Evolutionary conservation across 92 coral and sea anemone species (phyloP).

Genomic region (Heliopora coerulea): DNA sequence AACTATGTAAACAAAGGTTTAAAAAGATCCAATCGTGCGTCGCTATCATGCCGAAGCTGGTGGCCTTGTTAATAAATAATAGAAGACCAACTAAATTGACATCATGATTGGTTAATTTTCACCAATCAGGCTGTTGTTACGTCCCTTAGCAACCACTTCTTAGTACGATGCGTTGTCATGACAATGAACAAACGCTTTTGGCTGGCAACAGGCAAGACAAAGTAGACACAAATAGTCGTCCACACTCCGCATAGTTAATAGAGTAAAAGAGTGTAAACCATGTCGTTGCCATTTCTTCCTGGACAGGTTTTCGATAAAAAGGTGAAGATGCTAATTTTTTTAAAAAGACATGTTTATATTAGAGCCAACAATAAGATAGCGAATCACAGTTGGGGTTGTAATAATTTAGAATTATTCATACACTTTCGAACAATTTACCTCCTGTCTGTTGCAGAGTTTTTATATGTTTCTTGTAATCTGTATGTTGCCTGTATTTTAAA

Average conservation of each 20-base stretch:
- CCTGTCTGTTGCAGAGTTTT: too few species aligned
- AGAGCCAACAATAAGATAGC: neutral
- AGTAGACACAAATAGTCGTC: too few species aligned
- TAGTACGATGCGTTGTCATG: conserved; percentile 39
- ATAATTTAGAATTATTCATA: conserved; percentile 13
- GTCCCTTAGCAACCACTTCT: conserved; percentile 18
- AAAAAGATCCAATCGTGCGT: too few species aligned
- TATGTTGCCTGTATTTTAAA: neutral
- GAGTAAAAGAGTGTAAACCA: conserved; percentile 32
- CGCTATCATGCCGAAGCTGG: too few species aligned
- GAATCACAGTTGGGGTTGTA: conserved; percentile 19
- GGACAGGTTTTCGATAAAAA: conserved; percentile 96
- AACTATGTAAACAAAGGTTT: neutral
- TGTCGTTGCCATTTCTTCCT: conserved; percentile 98
- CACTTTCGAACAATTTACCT: neutral
- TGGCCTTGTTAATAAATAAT: too few species aligned
- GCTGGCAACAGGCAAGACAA: conserved; percentile 18
- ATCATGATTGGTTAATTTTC: conserved; percentile 5
- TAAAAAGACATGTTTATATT: neutral
- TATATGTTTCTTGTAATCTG: neutral
- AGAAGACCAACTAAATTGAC: too few species aligned
- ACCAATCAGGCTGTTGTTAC: conserved; percentile 18
- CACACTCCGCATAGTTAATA: conserved; percentile 23
- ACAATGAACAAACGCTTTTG: conserved; percentile 33
- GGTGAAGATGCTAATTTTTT: conserved; percentile 43